phyloP scores from a whole-genome alignment of 2,113 vertebrate species.

The Zosterops japonicus region DNA sequence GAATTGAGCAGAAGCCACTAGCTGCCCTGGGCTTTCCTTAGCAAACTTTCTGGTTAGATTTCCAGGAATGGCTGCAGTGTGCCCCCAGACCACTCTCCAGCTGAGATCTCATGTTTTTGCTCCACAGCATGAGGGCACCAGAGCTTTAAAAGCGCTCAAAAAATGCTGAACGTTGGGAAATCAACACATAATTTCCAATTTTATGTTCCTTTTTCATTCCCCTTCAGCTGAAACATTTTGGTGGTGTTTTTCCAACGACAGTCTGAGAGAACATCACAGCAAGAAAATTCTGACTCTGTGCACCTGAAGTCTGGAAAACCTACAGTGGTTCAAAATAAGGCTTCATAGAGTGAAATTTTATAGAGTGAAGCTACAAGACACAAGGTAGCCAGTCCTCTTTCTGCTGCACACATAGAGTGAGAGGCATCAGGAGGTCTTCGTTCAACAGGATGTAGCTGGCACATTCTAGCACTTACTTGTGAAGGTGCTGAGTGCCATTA shows the following conservation, averaged over 20 bases:
- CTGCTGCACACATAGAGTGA: neutral
- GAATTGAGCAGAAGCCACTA: neutral
- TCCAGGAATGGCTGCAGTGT: neutral
- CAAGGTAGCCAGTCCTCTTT: neutral
- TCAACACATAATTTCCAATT: neutral
- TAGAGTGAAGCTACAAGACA: neutral
- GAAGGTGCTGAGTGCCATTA: neutral
- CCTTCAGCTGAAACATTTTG: neutral
- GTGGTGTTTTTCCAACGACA: neutral
- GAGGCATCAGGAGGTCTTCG: neutral
- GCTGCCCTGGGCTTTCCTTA: neutral
- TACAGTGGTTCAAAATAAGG: neutral
- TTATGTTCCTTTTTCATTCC: neutral
- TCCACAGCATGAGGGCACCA: slow-evolving; percentile 37
- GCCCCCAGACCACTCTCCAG: neutral
- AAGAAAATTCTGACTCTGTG: neutral
- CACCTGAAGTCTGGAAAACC: neutral
- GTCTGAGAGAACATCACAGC: neutral
- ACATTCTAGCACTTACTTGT: neutral
- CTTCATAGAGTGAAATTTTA: neutral
- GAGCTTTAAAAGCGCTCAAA: neutral
- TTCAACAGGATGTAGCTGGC: neutral
- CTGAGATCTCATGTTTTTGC: neutral
- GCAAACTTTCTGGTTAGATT: neutral
- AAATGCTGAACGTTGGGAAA: neutral